Base-by-base conservation (phyloP, 1,140 invertebrate species). In the Listronotus oregonensis region DNA sequence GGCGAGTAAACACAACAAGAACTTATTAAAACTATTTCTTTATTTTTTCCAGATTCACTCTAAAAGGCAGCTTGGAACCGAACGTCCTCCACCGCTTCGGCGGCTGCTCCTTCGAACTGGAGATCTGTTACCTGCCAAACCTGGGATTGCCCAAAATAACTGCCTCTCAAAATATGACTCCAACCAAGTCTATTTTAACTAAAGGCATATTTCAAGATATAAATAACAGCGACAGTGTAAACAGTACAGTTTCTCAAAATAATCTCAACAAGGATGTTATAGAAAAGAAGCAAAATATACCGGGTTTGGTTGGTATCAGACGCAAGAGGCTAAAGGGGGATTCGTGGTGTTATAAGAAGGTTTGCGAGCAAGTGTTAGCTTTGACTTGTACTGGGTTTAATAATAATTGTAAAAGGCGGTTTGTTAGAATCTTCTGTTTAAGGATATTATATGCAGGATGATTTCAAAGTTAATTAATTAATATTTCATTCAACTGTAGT, bases 341-440 rank as follows among this genome's bases (percentile, higher is more conserved):
- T 76, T 86, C 88, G 3, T 94, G 92, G 91, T 86, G 89, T 58
- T 95, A 95, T 75, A 94, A 94, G 76, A 86, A 85, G 63, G 84
- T 93, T n/a, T 93, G 91, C 73, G 92, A 95, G 79, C 87, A 94
- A 79, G 85, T 94, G 37, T 80, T 95, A 31, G 84, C 82, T 42
- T 77, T 88, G 58, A 85, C 85, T 39, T 77, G 80, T 17, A 78
- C 79, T n/a, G 79, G 80, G 64, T 70, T 78, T n/a, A 73, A 70
- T 51, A 66, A 61, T 64, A 57, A 15, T 51, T 0, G 9, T 15
- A 21, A 44, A n/a, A 17, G 50, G 21, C 6, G 43, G 40, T 37
- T 7, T 54, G 12, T 17, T 50, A 21, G 62, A 64, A 34, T 64
- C 62, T 11, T 39, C 62, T 6, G 62, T 64, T 3, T 63, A 54